These are phyloP conservation scores for Tragelaphus strepsiceros DNA, from an alignment of 2,113 vertebrate species.

Conservation along the genomic window DNA sequence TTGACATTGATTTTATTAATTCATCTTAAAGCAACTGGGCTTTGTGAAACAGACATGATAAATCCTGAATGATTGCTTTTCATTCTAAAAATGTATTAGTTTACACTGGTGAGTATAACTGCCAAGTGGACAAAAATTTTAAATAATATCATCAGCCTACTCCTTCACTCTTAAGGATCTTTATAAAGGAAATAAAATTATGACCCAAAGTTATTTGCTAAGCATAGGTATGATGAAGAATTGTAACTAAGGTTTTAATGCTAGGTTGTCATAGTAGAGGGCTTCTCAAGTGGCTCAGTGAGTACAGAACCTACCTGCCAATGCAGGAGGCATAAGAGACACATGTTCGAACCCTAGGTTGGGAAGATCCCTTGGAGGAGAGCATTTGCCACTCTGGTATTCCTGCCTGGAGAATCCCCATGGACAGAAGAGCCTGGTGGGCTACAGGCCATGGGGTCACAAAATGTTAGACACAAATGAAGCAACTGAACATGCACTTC, in stretches of 20 bases:
- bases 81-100: not conserved
- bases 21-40: not conserved
- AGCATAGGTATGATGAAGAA: not conserved
- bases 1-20: not conserved
- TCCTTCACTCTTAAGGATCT: not conserved
- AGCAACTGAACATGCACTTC: not conserved
- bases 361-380: not conserved
- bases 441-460: not conserved
- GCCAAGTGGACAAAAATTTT: not conserved
- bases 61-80: not conserved
- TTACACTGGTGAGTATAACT: not conserved
- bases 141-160: not conserved
- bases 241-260: not conserved
- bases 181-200: not conserved
- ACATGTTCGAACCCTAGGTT: fast-evolving
- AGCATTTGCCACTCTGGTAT: not conserved
- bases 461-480: not conserved
- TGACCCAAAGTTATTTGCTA: not conserved
- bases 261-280: not conserved
- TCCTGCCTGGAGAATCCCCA: not conserved
- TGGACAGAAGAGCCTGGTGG: not conserved
- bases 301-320: not conserved
- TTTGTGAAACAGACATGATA: not conserved
- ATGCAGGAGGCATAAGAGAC: not conserved
- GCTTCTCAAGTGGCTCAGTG: not conserved